Evolutionary conservation across 2,113 vertebrate species (phyloP).

Genomic region (Herpetotheres cachinnans): DNA sequence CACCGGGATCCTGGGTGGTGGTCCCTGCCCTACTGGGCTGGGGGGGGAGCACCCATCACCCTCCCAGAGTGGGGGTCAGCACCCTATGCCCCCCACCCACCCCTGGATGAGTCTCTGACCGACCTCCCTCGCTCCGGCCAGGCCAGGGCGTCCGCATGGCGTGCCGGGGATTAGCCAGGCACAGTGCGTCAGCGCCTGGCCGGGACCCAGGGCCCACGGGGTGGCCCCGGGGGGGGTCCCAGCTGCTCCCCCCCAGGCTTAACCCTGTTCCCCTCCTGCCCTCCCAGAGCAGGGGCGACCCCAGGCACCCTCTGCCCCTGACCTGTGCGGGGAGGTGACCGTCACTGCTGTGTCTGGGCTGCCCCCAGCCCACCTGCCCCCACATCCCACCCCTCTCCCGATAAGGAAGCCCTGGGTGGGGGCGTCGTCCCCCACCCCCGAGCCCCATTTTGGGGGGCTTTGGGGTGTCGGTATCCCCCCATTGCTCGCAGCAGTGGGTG

Average conservation of each 20-base stretch:
- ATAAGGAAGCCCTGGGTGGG: neutral
- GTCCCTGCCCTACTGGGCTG: no score
- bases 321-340: neutral
- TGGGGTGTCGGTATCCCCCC: neutral
- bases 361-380: neutral
- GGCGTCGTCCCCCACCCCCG: neutral
- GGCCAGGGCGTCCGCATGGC: neutral
- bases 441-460: neutral
- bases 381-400: no score
- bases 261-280: neutral
- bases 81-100: no score
- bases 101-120: neutral
- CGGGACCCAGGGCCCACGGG: neutral
- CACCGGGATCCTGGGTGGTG: accelerated
- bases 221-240: neutral
- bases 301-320: neutral
- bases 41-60: no score
- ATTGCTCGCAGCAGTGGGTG: neutral
- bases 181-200: neutral
- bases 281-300: neutral
- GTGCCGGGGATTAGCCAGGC: neutral
- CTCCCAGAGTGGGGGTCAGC: no score
- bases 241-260: neutral
- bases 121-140: neutral
- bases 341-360: neutral